Base-by-base conservation (phyloP, 2,113 vertebrate species). In the Phoxinus phoxinus region DNA sequence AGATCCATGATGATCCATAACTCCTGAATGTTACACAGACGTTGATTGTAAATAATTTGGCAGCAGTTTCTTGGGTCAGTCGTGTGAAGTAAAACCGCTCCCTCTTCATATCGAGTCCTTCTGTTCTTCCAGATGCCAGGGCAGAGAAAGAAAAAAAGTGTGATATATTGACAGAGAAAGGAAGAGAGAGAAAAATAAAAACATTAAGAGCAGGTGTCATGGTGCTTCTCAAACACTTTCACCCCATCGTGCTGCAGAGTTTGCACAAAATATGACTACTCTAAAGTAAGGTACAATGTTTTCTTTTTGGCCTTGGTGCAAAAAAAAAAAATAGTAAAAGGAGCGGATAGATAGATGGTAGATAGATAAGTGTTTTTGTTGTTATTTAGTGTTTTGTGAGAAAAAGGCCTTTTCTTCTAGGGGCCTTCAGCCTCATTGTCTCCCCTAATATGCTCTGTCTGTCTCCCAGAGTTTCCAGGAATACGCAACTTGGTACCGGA, bases 31-130 rank as follows among this genome's bases (percentile, higher is more conserved):
- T 91, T 94, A 94, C 94, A 85, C 90, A 91, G 93, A 89, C 75
- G 91, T 92, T 93, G 92, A 94, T 94, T 94, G 93, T 94, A 95
- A 95, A 95, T 95, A 94, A 95, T 95, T 94, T 94, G 93, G 92
- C 93, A 90, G 85, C 87, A 89, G 90, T 90, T 93, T 84, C 89
- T 69, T 81, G 91, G 93, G 91, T 95, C 93, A 92, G 63, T 91
- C 91, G 88, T 90, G 87, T 91, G 85, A 91, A 86, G 78, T 89
- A 84, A 89, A 87, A 87, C 83, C 81, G 87, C 90, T 92, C 88
- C 87, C 90, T 92, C 91, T 89, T 91, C 90, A 88, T 91, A 91
- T 90, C 83, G 19, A 37, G 58, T 87, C 94, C 92, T 89, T 93
- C 94, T 94, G 93, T 93, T 93, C 87, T 81, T 89, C 90, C 94